phyloP scores from a whole-genome alignment of 2,888 invertebrate species.

The Drosophila crucigera region DNA sequence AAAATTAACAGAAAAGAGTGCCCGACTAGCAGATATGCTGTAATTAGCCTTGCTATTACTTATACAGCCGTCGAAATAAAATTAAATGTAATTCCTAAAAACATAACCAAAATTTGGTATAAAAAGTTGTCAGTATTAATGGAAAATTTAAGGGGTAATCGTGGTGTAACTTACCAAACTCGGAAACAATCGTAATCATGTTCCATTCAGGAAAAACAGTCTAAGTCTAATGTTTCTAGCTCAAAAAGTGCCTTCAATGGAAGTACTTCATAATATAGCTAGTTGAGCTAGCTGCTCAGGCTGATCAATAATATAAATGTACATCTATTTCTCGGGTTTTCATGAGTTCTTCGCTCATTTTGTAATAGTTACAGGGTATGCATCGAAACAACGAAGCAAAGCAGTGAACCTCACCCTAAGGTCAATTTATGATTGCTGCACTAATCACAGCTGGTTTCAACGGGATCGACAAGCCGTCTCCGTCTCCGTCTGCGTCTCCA shows the following conservation, averaged over 20 bases:
- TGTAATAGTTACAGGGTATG: background rate
- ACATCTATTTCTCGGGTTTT: too few relatives aligned
- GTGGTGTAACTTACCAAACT: too few relatives aligned
- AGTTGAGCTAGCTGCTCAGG: too few relatives aligned
- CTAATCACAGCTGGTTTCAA: conserved; percentile 73
- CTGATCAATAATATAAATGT: too few relatives aligned
- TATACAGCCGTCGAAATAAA: background rate
- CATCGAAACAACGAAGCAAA: conserved; percentile 4
- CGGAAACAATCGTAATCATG: too few relatives aligned
- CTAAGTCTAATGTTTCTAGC: background rate
- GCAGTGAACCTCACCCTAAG: conserved; percentile 54
- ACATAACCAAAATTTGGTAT: too few relatives aligned
- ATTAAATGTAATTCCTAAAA: background rate
- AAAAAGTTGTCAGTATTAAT: too few relatives aligned
- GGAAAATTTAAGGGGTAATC: too few relatives aligned
- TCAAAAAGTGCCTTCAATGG: background rate
- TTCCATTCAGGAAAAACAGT: too few relatives aligned
- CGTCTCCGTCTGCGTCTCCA: background rate
- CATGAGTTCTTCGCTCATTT: background rate
- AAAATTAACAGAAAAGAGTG: conserved; percentile 4
- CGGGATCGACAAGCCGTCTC: conserved; percentile 48
- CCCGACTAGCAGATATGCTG: background rate
- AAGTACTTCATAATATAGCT: background rate
- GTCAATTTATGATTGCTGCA: conserved; percentile 76
- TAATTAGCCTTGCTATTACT: background rate